Percentiles rank a stretch among this genome's conserved stretches.
Conservation (phyloP, 2,888 invertebrate species). For the Eudasyphora cyanicolor region DNA sequence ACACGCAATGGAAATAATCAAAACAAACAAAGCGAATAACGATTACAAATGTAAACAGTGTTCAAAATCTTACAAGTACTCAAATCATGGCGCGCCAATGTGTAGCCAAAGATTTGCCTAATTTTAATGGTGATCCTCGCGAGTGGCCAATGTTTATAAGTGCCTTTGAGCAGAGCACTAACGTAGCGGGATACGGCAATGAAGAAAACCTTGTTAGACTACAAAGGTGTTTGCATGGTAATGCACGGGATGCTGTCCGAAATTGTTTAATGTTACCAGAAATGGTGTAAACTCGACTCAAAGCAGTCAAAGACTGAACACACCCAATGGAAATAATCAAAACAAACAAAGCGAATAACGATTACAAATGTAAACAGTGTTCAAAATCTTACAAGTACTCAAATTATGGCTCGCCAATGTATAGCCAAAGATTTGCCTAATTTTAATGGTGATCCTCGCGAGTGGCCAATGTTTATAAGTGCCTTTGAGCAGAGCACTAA, state of each 20-base stretch:
- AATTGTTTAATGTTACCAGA: slow-evolving; percentile 31
- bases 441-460: slow-evolving; percentile 34
- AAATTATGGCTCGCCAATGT: neutral
- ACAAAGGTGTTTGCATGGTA: slow-evolving; percentile 27
- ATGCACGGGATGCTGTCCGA: slow-evolving; percentile 17
- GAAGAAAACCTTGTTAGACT: slow-evolving; percentile 33
- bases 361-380: neutral
- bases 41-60: neutral
- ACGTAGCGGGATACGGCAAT: slow-evolving; percentile 24
- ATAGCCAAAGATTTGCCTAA: neutral
- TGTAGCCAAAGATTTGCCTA: neutral
- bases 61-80: neutral
- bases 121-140: slow-evolving; percentile 31
- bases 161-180: slow-evolving; percentile 1
- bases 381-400: neutral
- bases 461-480: slow-evolving; percentile 32
- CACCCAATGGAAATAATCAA: neutral
- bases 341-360: neutral
- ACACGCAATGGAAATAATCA: neutral
- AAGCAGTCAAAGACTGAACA: neutral
- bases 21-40: neutral
- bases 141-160: slow-evolving; percentile 34
- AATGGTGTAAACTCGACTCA: too few species aligned
- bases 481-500: slow-evolving; percentile 1
- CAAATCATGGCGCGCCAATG: neutral